Evolutionary conservation across 2,797 vertebrate genomes (phyloP).

Genomic region (Euthynnus affinis): DNA sequence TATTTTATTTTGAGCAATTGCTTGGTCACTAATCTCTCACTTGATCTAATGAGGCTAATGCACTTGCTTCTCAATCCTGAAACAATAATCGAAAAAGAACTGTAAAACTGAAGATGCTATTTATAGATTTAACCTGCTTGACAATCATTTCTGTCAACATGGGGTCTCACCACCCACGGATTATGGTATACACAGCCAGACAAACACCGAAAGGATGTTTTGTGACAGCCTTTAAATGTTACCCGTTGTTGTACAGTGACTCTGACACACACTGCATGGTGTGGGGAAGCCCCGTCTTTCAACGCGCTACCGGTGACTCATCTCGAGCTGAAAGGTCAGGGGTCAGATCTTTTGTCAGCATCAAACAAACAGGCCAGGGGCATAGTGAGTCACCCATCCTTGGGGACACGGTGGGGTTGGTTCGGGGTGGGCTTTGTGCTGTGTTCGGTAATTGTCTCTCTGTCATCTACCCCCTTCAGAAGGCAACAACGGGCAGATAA

Average conservation of each 20-base stretch:
- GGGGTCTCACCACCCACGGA: slow-evolving; percentile 35
- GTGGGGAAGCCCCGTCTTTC: slow-evolving; percentile 70
- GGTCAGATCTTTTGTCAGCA: slow-evolving; percentile 79
- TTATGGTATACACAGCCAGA: slow-evolving; percentile 19
- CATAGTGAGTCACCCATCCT: slow-evolving; percentile 75
- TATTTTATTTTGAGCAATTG: slow-evolving; percentile 8
- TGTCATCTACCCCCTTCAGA: slow-evolving; percentile 73
- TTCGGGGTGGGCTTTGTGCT: slow-evolving; percentile 36
- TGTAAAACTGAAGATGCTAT: slow-evolving; percentile 8
- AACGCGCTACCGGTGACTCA: slow-evolving; percentile 71
- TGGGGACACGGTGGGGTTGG: slow-evolving; percentile 17
- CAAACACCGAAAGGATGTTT: slow-evolving; percentile 52
- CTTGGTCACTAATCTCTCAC: slow-evolving; percentile 16
- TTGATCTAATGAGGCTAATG: slow-evolving; percentile 11
- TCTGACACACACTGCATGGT: slow-evolving; percentile 20
- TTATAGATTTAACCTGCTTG: slow-evolving; percentile 35
- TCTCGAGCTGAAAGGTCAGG: slow-evolving; percentile 74
- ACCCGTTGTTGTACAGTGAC: slow-evolving; percentile 47
- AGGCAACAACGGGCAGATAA: slow-evolving; percentile 61
- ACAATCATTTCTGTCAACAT: slow-evolving; percentile 25
- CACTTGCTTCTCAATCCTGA: slow-evolving; percentile 2
- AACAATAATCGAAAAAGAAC: slow-evolving; percentile 1
- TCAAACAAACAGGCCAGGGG: slow-evolving; percentile 77
- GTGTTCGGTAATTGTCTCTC: slow-evolving; percentile 74
- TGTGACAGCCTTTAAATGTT: slow-evolving; percentile 78